Evolutionary conservation across 35 echinoderm and acorn worm genomes (phyloP).

Genomic region (Nesometra sesokonis): DNA sequence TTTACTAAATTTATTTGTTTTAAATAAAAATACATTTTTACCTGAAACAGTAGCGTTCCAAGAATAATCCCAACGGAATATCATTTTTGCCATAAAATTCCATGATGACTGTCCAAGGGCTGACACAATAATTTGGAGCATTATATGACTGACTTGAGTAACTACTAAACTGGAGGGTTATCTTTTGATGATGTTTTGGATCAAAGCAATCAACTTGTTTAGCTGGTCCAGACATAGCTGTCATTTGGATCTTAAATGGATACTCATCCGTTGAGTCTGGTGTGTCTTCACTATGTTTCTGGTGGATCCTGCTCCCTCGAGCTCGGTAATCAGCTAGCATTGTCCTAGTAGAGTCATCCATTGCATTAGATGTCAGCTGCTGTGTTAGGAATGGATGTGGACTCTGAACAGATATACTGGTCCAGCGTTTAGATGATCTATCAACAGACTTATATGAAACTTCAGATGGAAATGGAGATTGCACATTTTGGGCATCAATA

Average conservation of each 20-base stretch:
- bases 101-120: constrained; percentile 74
- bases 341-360: constrained; percentile 27
- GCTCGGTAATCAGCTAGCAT: constrained; percentile 77
- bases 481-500: background rate
- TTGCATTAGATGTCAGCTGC: constrained; percentile 25
- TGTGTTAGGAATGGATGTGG: constrained; percentile 66
- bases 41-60: constrained; percentile 95
- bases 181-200: constrained; percentile 62
- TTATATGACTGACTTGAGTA: constrained; percentile 58
- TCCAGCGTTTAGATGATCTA: constrained; percentile 48
- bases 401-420: background rate
- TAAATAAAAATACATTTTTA: constrained; percentile 14
- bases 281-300: background rate
- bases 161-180: constrained; percentile 71
- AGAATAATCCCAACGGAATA: constrained; percentile 80
- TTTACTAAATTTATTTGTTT: background rate
- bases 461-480: background rate
- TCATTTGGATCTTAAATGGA: background rate
- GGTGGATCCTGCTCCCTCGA: constrained; percentile 48
- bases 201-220: constrained; percentile 57
- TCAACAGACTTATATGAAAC: constrained; percentile 27
- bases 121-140: constrained; percentile 69
- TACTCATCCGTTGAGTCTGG: background rate
- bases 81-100: constrained; percentile 82
- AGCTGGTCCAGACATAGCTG: background rate